These are phyloP conservation scores for Aspidoscelis tigris DNA, from an alignment of 2,113 vertebrate species.

Conservation along the genomic window DNA sequence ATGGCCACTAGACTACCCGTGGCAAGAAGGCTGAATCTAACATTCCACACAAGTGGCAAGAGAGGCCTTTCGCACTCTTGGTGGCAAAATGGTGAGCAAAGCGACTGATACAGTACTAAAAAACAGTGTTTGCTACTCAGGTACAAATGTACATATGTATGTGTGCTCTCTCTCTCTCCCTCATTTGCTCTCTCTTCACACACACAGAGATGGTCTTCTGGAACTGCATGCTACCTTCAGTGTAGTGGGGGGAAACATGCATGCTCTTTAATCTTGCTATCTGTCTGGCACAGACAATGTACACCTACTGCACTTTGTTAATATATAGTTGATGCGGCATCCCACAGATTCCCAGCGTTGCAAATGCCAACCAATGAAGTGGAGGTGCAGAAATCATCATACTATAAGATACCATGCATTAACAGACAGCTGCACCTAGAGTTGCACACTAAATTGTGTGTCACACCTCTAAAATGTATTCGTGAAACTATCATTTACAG, in stretches of 20 bases:
- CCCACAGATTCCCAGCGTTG: background rate
- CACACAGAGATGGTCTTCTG: too few relatives aligned
- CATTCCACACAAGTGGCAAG: too few relatives aligned
- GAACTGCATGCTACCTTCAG: background rate
- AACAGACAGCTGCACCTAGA: background rate
- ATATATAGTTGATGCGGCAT: background rate
- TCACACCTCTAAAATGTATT: background rate
- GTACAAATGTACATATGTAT: background rate
- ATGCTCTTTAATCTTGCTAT: too few relatives aligned
- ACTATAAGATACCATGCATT: background rate
- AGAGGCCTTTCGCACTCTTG: too few relatives aligned
- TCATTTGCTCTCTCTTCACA: too few relatives aligned
- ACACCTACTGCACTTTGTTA: background rate
- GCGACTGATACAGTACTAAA: too few relatives aligned
- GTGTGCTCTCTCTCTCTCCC: too few relatives aligned
- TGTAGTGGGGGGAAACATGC: background rate
- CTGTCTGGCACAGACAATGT: too few relatives aligned
- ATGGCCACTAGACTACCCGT: too few relatives aligned
- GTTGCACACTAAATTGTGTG: background rate
- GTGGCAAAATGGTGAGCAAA: too few relatives aligned
- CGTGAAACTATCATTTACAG: conserved; percentile 32
- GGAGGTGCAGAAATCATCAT: background rate
- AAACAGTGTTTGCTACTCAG: background rate
- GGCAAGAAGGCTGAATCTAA: too few relatives aligned
- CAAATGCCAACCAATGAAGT: background rate